Evolutionary conservation across 2,797 vertebrate genomes (phyloP), one percentile per base, ranked within the genome.

Genomic region (Prunella strophiata): DNA sequence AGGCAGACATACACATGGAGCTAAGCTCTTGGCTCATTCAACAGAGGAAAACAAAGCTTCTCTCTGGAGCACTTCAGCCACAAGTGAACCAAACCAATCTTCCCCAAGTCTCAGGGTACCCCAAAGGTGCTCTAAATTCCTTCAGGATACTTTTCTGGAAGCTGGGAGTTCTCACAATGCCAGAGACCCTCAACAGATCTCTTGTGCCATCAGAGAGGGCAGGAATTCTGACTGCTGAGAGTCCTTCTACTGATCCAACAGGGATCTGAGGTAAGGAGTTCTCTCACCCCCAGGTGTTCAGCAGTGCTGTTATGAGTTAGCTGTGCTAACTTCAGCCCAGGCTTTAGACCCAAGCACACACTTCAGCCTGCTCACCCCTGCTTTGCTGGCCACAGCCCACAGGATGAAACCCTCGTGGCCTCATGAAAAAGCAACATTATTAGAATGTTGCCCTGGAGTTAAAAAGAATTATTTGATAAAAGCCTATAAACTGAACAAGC

Each of bases 401-500:
- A 70, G 66, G 17, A 50, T 42, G 73, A 78, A 80, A 68, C 73
- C 42, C 26, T 88, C 0, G 0, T 75, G 73, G 47, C 58, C 52
- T 48, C 36, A 80, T 51, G 76, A 51, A 75, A 88, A 88, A 82
- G 71, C 79, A 70, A 22, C 32, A 16, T 91, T 74, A 68, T 84
- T 79, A 84, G 59, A 90, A 94, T 88, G 66, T 45, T 88, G 47
- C 50, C 70, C 76, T 80, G 66, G 58, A 78, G 73, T 72, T 75
- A 55, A 68, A 89, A 88, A 68, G 11, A 92, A 80, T 75, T 62
- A 85, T 62, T 70, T 88, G 66, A 72, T 91, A 91, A 77, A 96
- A 90, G 82, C 51, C 43, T 76, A 51, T 88, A 72, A 93, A 84
- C 76, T 77, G 88, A 78, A 52, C 48, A 48, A 75, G 40, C 2